Conservation (phyloP, 2,888 invertebrate genomes). For the Ephialtes manifestator region DNA sequence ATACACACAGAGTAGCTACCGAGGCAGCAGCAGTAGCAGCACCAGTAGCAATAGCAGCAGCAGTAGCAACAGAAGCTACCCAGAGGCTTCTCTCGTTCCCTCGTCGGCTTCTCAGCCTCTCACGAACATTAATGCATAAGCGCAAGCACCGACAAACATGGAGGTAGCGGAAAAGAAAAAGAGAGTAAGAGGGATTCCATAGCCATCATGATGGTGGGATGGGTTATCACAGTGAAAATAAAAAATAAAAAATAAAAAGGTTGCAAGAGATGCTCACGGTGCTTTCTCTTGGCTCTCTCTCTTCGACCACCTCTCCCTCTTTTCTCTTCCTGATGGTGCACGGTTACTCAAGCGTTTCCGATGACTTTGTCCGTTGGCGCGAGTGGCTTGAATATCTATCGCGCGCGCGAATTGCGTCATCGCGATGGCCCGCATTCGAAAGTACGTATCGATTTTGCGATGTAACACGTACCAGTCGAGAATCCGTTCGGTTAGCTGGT, state of each 20-base stretch:
- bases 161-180: not conserved
- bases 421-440: slow-evolving; percentile 76
- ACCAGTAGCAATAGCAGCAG: not conserved
- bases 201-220: slow-evolving; percentile 5
- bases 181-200: not conserved
- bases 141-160: slow-evolving; percentile 36
- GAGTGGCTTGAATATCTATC: slow-evolving; percentile 64
- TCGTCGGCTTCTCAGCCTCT: slow-evolving; percentile 24
- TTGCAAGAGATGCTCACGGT: slow-evolving; percentile 15
- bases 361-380: slow-evolving; percentile 73
- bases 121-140: slow-evolving; percentile 45
- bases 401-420: slow-evolving; percentile 75
- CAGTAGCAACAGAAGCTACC: slow-evolving; percentile 8
- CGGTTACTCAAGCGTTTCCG: slow-evolving; percentile 75
- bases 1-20: not conserved
- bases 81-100: slow-evolving; percentile 21
- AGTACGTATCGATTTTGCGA: slow-evolving; percentile 75
- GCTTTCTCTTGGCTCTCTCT: slow-evolving; percentile 5
- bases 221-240: slow-evolving; percentile 1
- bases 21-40: slow-evolving; percentile 11
- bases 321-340: slow-evolving; percentile 18
- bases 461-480: slow-evolving; percentile 52
- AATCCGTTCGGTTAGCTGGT: slow-evolving; percentile 44
- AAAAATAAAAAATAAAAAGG: slow-evolving; percentile 32
- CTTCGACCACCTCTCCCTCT: slow-evolving; percentile 2